Conservation (phyloP, 2,797 vertebrate species). For the Smutsia temminckii region DNA sequence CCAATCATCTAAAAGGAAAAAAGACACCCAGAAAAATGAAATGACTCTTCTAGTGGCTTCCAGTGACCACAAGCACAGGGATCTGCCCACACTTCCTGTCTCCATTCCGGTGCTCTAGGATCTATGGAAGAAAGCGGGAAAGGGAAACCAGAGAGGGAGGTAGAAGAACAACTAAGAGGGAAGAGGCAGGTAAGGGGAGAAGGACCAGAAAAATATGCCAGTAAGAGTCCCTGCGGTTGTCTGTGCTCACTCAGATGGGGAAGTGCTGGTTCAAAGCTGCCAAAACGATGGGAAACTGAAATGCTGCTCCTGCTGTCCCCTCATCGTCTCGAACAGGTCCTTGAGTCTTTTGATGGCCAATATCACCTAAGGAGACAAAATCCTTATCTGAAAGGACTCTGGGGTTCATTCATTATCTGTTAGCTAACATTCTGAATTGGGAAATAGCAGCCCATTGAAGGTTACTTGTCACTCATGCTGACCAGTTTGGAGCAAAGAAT, state of each 20-base stretch:
- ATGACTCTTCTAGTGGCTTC: not conserved
- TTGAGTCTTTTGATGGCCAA: not conserved
- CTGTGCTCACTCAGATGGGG: not conserved
- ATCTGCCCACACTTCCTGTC: not conserved
- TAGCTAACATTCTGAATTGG: not conserved
- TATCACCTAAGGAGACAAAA: not conserved
- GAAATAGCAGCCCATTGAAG: not conserved
- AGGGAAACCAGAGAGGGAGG: not conserved
- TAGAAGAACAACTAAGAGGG: not conserved
- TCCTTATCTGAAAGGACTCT: not conserved
- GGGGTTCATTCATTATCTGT: not conserved
- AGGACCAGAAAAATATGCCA: not conserved
- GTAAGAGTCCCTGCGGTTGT: not conserved
- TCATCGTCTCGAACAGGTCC: not conserved
- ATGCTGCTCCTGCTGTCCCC: not conserved
- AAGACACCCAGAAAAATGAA: not conserved
- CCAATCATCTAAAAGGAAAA: not conserved
- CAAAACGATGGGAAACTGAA: not conserved
- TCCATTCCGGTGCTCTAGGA: not conserved
- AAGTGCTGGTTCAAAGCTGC: not conserved
- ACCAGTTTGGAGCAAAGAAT: not conserved
- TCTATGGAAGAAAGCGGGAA: not conserved
- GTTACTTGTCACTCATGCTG: not conserved
- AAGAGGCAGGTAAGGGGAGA: not conserved
- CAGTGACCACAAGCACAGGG: not conserved